Evolutionary conservation across 2,113 vertebrate genomes (phyloP).

Genomic region (Saccopteryx bilineata): DNA sequence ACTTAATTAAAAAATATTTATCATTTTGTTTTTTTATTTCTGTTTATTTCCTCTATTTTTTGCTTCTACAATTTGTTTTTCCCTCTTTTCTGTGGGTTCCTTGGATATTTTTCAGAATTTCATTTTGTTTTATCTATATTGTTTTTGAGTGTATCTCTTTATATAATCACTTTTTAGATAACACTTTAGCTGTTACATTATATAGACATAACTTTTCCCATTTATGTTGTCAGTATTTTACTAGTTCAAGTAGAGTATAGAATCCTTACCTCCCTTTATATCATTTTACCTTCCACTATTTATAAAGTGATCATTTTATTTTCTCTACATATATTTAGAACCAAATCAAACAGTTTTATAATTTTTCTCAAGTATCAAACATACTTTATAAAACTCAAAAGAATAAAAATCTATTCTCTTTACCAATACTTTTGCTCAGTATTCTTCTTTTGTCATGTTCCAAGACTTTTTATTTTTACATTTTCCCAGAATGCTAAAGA

Average conservation of each 20-base stretch:
- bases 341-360: not conserved
- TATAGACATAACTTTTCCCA: not conserved
- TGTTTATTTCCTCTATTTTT: not conserved
- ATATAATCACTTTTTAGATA: not conserved
- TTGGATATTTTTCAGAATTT: not conserved
- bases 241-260: not conserved
- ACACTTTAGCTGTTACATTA: not conserved
- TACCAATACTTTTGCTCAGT: not conserved
- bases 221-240: not conserved
- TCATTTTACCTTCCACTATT: not conserved
- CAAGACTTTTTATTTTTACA: not conserved
- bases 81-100: not conserved
- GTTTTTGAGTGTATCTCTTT: not conserved
- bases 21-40: not conserved
- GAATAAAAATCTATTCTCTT: not conserved
- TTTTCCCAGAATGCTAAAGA: not conserved
- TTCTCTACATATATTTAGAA: not conserved
- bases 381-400: slow-evolving; percentile 5
- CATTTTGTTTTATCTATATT: not conserved
- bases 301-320: not conserved
- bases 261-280: not conserved
- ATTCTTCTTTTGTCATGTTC: not conserved
- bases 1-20: not conserved
- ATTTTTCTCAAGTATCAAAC: not conserved
- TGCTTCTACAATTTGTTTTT: not conserved